Base-by-base conservation (phyloP, 2,888 invertebrate species). In the Endotricha flammealis region DNA sequence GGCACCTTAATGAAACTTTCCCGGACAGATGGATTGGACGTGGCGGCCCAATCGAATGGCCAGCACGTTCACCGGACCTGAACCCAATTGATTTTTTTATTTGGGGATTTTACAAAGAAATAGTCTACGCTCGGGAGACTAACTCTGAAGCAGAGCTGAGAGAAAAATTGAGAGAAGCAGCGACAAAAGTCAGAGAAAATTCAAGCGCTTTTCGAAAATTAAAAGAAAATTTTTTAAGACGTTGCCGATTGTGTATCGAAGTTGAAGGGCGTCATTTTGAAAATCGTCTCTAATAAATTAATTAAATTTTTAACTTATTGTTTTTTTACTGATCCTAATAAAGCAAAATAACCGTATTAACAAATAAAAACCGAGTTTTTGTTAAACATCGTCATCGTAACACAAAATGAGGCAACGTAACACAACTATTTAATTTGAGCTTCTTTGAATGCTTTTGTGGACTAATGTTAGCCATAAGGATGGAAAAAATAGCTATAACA, bases 11-110 rank as follows among this genome's bases (percentile, higher is more conserved):
- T 16, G 4, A 24, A 23, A 29, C 30, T 12, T 30, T 27, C 30
- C 36, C 36, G 8, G 25, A 33, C 10, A 30, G 25, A 17, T 24
- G 30, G 30, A 24, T 36, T 25, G 29, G 29, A 12, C 36, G 36
- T 17, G 22, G 30, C 30, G 29, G 29, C 13, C 36, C 24, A 11
- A 27, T 16, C n/a, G 16, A 3, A 13, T 23, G 29, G 22, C 29
- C 29, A 14, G 14, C 28, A 8, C 34, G 12, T 20, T 28, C 34
- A 9, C 36, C 17, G 5, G 32, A 33, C 8, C 9, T 33, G 8
- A 33, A 27, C 16, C 32, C 32, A 6, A 17, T 33, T 13, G 27
- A 33, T 11, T 33, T 27, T 33, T 33, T 33, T 20, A 9, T 34
- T n/a, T 32, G 32, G 32, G 32, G 23, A 9, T 32, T 12, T 32